Percentiles rank a stretch among this genome's conserved stretches.
phyloP scores from a whole-genome alignment of 2,888 invertebrate species.

The Parascotia fuliginaria region DNA sequence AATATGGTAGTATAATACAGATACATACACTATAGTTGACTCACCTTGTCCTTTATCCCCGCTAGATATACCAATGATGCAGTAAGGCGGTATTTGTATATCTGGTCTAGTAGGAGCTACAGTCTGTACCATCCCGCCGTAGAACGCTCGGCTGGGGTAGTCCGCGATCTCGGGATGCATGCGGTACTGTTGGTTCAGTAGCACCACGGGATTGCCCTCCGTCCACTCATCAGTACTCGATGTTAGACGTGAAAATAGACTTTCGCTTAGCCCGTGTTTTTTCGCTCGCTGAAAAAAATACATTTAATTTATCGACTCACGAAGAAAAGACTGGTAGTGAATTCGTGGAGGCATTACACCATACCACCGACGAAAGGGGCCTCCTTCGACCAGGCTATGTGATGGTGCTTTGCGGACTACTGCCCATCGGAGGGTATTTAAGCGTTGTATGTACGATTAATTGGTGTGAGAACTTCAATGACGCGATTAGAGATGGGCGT shows the following conservation, averaged over 20 bases:
- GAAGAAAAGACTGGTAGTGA: too few relatives aligned
- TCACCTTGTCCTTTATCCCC: constrained; percentile 74
- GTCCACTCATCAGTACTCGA: constrained; percentile 78
- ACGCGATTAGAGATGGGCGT: too few relatives aligned
- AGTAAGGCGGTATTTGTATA: constrained; percentile 64
- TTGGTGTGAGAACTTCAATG: too few relatives aligned
- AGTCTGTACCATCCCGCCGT: constrained; percentile 82
- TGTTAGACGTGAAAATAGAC: constrained; percentile 91
- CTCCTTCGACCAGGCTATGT: too few relatives aligned
- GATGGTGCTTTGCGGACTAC: too few relatives aligned
- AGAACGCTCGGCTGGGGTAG: constrained; percentile 92
- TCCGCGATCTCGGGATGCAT: constrained; percentile 93
- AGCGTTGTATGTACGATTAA: too few relatives aligned
- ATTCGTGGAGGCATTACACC: too few relatives aligned
- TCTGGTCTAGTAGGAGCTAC: constrained; percentile 45
- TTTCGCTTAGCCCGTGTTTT: constrained; percentile 89
- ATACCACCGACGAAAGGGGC: too few relatives aligned
- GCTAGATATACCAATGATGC: constrained; percentile 63
- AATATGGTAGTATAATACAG: too few relatives aligned
- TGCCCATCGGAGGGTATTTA: too few relatives aligned
- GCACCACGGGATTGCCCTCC: constrained; percentile 73
- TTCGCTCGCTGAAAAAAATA: constrained; percentile 86
- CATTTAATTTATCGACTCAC: too few relatives aligned
- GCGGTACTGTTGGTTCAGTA: constrained; percentile 91
- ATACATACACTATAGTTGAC: not conserved